Base-by-base conservation (phyloP, 2,113 vertebrate species). In the Mastomys natalensis region DNA sequence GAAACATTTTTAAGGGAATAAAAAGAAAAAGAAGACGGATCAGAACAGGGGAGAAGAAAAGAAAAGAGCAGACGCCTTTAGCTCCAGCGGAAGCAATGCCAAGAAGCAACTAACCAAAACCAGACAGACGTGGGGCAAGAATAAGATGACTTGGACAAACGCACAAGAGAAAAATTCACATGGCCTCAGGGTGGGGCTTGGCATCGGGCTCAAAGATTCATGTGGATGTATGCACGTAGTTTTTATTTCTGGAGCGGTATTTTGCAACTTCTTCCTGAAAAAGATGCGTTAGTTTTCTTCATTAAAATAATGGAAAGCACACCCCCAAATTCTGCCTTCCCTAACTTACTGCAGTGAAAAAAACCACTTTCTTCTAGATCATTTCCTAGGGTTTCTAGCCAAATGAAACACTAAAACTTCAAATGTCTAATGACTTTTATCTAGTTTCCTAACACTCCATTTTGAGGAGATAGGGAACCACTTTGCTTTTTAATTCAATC, bases 51-150 rank as follows among this genome's bases (percentile, higher is more conserved):
- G 0, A 1, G 15, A 0, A 53, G 26, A 53, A 87, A 94, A 96
- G 60, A 86, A 87, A 95, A 96, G 60, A 86, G 26, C 89, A 95
- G 70, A 91, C 93, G 74, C 95, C 89, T 87, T 93, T 68, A 62
- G 93, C 89, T 95, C 94, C 94, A 95, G 93, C 91, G 48, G 98
- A 98, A 98, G 96, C 97, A 48, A 85, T 96, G 98, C 98, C 97
- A 98, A 97, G 87, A 97, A 95, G 89, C 84, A 91, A 93, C 96
- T 97, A 97, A 98, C 97, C 95, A 43, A 96, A 98, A 98, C 81
- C 98, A 98, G 97, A 97, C 55, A 95, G 88, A 93, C 97, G 93
- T 88, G 74, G 95, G 96, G 95, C 93, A 97, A 94, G 96, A 97
- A 88, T 95, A 87, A 95, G 96, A 94, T 64, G 94, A 84, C 89